Percentiles rank a stretch among this genome's conserved stretches.
phyloP scores from a whole-genome alignment of 2,113 vertebrate genomes.

The Athene cunicularia region DNA sequence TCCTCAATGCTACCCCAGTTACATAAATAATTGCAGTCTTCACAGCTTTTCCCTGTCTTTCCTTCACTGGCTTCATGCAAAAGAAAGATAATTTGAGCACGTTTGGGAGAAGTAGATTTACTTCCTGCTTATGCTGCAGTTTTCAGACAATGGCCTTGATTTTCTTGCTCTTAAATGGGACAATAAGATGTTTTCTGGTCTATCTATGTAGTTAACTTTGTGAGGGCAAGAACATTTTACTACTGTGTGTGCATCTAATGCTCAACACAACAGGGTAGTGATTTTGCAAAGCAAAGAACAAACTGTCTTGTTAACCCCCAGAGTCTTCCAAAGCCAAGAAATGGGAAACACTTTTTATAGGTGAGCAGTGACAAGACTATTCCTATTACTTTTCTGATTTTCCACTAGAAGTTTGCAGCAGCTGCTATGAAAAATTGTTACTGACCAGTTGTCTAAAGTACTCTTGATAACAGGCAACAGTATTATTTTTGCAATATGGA shows the following conservation, averaged over 20 bases:
- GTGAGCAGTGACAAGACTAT: not conserved
- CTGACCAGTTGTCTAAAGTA: not conserved
- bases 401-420: not conserved
- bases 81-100: constrained; percentile 13
- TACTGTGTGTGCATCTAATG: not conserved
- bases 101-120: not conserved
- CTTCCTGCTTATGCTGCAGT: constrained; percentile 14
- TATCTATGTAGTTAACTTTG: not conserved
- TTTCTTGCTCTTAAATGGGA: constrained; percentile 15
- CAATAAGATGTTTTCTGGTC: constrained; percentile 32
- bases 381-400: constrained; percentile 8
- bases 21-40: not conserved
- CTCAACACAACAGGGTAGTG: not conserved
- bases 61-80: not conserved
- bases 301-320: not conserved
- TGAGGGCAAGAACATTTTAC: not conserved
- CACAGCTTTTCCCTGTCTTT: not conserved
- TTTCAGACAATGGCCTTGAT: constrained; percentile 55
- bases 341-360: not conserved
- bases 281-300: constrained; percentile 1
- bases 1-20: not conserved
- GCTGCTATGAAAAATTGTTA: not conserved
- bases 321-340: not conserved
- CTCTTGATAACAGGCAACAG: not conserved
- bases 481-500: not conserved